Conservation (phyloP, 2,888 invertebrate genomes). For the Drosophila gaucha region DNA sequence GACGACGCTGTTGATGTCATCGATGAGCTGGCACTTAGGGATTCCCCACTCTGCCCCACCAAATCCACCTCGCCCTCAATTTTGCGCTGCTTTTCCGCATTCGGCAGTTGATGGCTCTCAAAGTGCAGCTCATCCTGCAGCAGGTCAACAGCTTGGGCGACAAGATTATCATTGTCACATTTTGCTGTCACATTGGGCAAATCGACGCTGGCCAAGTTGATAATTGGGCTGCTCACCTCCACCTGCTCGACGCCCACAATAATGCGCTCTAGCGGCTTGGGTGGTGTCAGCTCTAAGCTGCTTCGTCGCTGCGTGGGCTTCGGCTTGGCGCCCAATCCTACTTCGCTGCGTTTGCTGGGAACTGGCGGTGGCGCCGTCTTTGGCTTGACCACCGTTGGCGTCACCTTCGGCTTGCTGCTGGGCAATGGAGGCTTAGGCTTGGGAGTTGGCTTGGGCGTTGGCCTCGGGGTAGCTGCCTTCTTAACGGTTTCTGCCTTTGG, state of each 20-base stretch:
- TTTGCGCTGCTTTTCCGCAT: constrained; percentile 46
- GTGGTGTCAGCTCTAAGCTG: constrained; percentile 48
- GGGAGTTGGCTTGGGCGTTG: constrained; percentile 8
- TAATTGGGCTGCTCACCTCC: constrained; percentile 45
- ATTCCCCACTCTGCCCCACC: not conserved
- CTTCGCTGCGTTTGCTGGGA: constrained; percentile 73
- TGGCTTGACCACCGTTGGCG: constrained; percentile 52
- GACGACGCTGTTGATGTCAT: constrained; percentile 55
- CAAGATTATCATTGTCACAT: constrained; percentile 22
- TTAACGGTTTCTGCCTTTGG: constrained; percentile 12
- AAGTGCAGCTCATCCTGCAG: constrained; percentile 67
- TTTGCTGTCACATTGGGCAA: constrained; percentile 59
- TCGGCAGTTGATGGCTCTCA: constrained; percentile 80
- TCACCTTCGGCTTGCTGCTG: constrained; percentile 56
- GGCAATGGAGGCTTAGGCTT: constrained; percentile 66
- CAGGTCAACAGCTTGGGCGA: constrained; percentile 54
- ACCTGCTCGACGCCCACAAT: constrained; percentile 82
- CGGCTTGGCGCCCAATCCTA: constrained; percentile 45
- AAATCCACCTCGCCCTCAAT: constrained; percentile 29
- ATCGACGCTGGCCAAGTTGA: constrained; percentile 75
- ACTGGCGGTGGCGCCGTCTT: constrained; percentile 72
- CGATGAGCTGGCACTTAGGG: constrained; percentile 59
- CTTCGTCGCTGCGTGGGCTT: constrained; percentile 69
- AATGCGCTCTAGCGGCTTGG: constrained; percentile 82
- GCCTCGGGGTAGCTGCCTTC: constrained; percentile 20